Evolutionary conservation across 2,888 invertebrate genomes (phyloP).

Genomic region (Oscheius sp.): DNA sequence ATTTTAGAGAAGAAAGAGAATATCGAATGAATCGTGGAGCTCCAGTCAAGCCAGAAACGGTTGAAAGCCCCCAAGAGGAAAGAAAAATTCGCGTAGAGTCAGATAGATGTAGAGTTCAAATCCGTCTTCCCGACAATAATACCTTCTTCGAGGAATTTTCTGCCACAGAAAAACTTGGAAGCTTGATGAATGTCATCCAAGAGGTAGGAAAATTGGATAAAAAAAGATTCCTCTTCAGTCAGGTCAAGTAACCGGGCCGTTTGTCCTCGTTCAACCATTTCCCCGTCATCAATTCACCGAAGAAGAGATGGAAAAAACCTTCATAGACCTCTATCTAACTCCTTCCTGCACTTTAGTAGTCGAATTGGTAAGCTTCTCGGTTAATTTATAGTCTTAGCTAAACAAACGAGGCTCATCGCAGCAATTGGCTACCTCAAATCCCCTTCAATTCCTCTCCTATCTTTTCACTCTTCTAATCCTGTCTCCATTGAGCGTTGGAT

Average conservation of each 20-base stretch:
- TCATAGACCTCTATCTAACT: constrained; percentile 45
- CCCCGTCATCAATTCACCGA: constrained; percentile 43
- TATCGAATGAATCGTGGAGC: constrained; percentile 14
- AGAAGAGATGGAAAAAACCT: constrained; percentile 40
- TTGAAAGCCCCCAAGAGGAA: neutral
- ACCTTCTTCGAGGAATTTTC: constrained; percentile 46
- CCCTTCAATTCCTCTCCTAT: neutral
- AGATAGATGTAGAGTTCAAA: constrained; percentile 43
- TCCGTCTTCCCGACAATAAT: constrained; percentile 44
- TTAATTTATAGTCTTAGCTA: too few relatives aligned
- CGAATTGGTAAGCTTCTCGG: constrained; percentile 30
- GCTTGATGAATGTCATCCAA: constrained; percentile 34
- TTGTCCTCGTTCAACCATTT: constrained; percentile 44
- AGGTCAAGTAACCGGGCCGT: constrained; percentile 24
- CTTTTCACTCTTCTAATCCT: constrained; percentile 7
- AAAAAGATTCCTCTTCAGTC: neutral
- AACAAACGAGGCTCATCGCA: neutral
- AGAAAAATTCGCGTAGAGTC: neutral
- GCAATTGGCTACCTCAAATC: neutral
- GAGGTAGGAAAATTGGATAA: constrained; percentile 6
- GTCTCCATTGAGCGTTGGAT: neutral
- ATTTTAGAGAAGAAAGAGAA: constrained; percentile 34
- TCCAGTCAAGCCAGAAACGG: neutral
- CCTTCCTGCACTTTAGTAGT: constrained; percentile 47
- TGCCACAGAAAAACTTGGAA: constrained; percentile 39